These are phyloP conservation scores for Bufo gargarizans DNA, from an alignment of 2,113 vertebrate species.

Conservation along the genomic window DNA sequence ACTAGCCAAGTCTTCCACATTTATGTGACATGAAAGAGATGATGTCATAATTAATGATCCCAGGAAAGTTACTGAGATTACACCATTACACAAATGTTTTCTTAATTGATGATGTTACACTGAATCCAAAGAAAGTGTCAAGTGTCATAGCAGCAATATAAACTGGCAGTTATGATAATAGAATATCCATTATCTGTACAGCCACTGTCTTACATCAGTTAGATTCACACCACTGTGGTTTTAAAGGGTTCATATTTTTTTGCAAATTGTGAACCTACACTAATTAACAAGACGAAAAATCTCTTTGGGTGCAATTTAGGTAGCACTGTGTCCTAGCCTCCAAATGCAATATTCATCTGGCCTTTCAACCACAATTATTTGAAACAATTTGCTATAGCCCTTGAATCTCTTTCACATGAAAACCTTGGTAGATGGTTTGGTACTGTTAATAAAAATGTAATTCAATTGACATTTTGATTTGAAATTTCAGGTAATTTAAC, in stretches of 20 bases:
- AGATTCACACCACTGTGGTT: conserved; percentile 51
- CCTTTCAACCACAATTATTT: conserved; percentile 54
- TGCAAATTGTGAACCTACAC: conserved; percentile 56
- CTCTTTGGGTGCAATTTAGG: conserved; percentile 53
- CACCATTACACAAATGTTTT: conserved; percentile 58
- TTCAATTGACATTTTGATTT: neutral
- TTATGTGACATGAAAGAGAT: conserved; percentile 38
- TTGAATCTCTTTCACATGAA: neutral
- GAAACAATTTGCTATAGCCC: conserved; percentile 1
- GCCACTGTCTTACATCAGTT: conserved; percentile 52
- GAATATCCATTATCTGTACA: conserved; percentile 54
- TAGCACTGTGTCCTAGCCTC: conserved; percentile 35
- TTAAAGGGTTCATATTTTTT: conserved; percentile 58
- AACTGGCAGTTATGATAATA: conserved; percentile 58
- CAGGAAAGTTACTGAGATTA: conserved; percentile 43
- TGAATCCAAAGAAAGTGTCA: conserved; percentile 56
- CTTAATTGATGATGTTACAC: conserved; percentile 59
- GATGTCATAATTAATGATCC: conserved; percentile 58
- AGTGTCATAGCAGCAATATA: conserved; percentile 52
- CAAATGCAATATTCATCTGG: conserved; percentile 52
- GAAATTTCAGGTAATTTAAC: neutral
- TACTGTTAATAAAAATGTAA: neutral
- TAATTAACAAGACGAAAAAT: conserved; percentile 59
- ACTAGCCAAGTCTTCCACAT: neutral
- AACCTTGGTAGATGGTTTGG: neutral